A percentile compares a stretch with the other conserved stretches of the same genome.
phyloP scores from a whole-genome alignment of 1,140 invertebrate species.

The Drosophila baimaii region DNA sequence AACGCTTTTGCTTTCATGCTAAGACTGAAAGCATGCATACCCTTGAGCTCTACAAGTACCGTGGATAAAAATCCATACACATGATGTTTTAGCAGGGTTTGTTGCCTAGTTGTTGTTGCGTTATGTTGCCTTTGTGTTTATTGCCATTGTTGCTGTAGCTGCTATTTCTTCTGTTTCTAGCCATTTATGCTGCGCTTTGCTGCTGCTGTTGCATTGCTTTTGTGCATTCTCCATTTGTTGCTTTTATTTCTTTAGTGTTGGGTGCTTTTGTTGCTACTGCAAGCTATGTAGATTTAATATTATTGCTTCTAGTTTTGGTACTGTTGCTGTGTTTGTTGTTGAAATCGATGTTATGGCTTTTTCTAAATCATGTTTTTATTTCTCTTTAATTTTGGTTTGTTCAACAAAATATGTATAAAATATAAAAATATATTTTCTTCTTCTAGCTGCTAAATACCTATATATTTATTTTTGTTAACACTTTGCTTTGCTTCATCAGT shows the following conservation, averaged over 20 bases:
- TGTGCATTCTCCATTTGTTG: background rate
- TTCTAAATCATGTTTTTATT: background rate
- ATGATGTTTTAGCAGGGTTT: constrained; percentile 3
- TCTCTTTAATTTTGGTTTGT: too few relatives aligned
- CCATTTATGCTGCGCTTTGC: background rate
- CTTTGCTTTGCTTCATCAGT: too few relatives aligned
- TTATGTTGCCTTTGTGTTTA: constrained; percentile 1
- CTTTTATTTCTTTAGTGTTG: background rate
- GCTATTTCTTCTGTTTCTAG: constrained; percentile 7
- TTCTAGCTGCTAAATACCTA: too few relatives aligned
- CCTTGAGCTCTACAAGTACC: background rate
- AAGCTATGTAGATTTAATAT: background rate
- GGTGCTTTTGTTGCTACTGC: background rate
- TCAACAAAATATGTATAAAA: too few relatives aligned
- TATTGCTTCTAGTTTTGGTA: background rate
- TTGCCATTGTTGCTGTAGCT: constrained; percentile 8
- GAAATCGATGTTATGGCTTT: background rate
- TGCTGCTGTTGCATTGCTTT: background rate
- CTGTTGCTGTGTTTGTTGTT: background rate
- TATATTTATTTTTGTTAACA: too few relatives aligned
- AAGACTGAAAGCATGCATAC: background rate
- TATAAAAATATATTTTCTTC: too few relatives aligned
- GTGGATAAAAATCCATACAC: constrained; percentile 11
- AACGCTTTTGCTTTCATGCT: background rate
- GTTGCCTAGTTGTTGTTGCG: background rate